Evolutionary conservation across 2,888 invertebrate species (phyloP).

Genomic region (Cosmia trapezina): DNA sequence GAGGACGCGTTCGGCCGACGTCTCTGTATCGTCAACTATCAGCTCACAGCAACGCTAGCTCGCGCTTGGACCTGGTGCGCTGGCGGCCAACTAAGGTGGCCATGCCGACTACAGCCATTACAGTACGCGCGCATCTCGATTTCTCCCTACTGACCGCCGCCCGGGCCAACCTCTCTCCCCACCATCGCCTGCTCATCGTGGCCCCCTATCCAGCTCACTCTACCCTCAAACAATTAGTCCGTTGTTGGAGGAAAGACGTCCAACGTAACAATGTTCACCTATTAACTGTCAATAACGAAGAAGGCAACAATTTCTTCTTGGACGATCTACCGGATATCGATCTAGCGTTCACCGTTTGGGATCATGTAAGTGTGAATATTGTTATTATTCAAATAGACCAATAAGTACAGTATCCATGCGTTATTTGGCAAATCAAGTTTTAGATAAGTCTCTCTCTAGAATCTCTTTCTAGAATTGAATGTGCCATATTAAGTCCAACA

Average conservation of each 20-base stretch:
- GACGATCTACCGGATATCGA: constrained; percentile 72
- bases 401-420: not conserved
- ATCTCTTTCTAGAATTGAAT: not conserved
- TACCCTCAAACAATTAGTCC: constrained; percentile 62
- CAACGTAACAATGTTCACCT: constrained; percentile 69
- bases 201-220: constrained; percentile 48
- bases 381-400: not conserved
- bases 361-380: constrained; percentile 66
- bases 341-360: constrained; percentile 70
- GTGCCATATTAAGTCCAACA: not conserved
- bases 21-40: constrained; percentile 44
- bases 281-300: constrained; percentile 70
- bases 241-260: constrained; percentile 68
- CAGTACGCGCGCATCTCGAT: constrained; percentile 42
- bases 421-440: not conserved
- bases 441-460: not conserved
- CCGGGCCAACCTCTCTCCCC: constrained; percentile 28
- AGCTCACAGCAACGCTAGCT: constrained; percentile 33
- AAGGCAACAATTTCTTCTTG: constrained; percentile 63
- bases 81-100: constrained; percentile 44
- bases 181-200: constrained; percentile 52
- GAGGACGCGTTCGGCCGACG: constrained; percentile 35
- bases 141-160: constrained; percentile 34
- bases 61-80: constrained; percentile 51
- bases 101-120: constrained; percentile 51